These are phyloP conservation scores for Vultur gryphus DNA, from an alignment of 2,797 vertebrate species.

Conservation along the genomic window DNA sequence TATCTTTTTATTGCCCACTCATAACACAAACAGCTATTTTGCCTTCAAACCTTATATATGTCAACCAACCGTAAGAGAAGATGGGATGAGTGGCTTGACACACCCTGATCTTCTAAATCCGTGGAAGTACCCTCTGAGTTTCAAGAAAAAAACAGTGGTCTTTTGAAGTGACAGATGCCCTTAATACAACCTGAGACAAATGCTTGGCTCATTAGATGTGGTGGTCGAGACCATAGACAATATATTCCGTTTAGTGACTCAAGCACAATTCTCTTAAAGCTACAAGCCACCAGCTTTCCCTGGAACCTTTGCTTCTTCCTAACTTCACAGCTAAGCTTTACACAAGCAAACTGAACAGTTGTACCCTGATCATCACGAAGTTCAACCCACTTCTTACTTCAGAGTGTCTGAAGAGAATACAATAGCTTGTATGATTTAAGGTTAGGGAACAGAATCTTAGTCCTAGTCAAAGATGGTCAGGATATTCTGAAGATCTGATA, in stretches of 20 bases:
- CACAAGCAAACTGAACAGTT: not conserved
- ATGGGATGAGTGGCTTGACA: not conserved
- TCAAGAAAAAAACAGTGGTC: not conserved
- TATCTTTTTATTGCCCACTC: not conserved
- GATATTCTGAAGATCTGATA: not conserved
- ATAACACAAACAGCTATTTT: not conserved
- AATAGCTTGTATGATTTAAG: not conserved
- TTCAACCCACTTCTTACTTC: not conserved
- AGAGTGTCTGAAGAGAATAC: not conserved
- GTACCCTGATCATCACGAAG: not conserved
- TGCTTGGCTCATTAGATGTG: not conserved
- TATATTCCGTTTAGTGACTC: not conserved
- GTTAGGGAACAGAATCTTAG: not conserved
- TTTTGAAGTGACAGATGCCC: not conserved
- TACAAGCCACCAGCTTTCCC: not conserved
- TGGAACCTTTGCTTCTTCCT: not conserved
- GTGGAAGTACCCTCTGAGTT: not conserved
- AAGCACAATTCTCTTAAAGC: not conserved
- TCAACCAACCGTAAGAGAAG: not conserved
- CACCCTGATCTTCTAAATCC: not conserved
- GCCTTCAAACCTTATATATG: not conserved
- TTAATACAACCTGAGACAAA: not conserved
- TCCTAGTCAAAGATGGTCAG: not conserved
- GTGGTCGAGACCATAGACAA: accelerated
- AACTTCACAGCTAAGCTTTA: not conserved